These are phyloP conservation scores for Marisa cornuarietis DNA, from an alignment of 1,140 invertebrate species.

Conservation along the genomic window DNA sequence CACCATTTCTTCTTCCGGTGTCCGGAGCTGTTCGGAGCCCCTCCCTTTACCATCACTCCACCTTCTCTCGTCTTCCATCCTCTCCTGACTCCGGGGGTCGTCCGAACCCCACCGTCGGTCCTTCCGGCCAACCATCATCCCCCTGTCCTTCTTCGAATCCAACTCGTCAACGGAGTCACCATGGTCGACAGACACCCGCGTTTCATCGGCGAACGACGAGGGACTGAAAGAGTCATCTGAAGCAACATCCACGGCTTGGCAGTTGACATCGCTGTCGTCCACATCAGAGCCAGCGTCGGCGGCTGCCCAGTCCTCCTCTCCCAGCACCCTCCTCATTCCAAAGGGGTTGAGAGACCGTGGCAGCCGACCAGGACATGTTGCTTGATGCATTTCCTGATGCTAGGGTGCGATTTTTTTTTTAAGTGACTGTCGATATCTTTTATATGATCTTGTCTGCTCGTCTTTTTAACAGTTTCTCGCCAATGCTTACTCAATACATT, in stretches of 20 bases:
- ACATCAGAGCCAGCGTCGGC: neutral
- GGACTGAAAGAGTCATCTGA: constrained; percentile 14
- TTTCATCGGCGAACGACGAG: constrained; percentile 18
- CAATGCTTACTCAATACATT: too few species aligned
- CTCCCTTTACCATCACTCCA: too few species aligned
- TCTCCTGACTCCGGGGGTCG: too few species aligned
- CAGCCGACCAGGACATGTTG: constrained; percentile 9
- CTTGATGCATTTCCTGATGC: constrained; percentile 4
- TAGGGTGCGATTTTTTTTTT: neutral
- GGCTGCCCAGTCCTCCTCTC: constrained; percentile 16
- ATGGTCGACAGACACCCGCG: constrained; percentile 6
- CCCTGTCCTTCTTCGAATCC: neutral
- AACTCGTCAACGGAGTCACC: constrained; percentile 8
- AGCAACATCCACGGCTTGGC: neutral
- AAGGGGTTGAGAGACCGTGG: constrained; percentile 17
- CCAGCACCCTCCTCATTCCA: constrained; percentile 17
- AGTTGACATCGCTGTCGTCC: neutral
- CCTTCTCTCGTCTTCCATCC: too few species aligned
- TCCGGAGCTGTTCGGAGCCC: too few species aligned
- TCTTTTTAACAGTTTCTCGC: neutral
- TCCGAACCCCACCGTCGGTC: too few species aligned
- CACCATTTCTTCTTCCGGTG: too few species aligned
- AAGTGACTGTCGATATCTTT: neutral
- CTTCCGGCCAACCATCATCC: too few species aligned
- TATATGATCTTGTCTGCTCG: neutral